Evolutionary conservation across 2,888 invertebrate genomes (phyloP).

Genomic region (Sminthurides aquaticus): DNA sequence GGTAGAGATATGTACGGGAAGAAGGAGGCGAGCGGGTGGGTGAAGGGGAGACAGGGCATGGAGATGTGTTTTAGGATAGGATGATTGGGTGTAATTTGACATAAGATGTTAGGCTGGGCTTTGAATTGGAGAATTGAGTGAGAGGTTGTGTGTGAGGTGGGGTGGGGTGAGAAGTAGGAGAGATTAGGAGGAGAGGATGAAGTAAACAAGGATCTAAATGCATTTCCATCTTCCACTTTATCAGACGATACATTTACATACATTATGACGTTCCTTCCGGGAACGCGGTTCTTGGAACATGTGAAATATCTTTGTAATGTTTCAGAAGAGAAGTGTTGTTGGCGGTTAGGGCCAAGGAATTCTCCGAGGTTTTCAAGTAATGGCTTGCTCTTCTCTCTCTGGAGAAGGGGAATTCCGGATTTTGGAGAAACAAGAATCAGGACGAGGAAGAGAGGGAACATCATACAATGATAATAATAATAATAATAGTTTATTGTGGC

Average conservation of each 20-base stretch:
- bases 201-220: not conserved
- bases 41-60: too few relatives aligned
- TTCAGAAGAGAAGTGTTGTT: not conserved
- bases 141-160: not conserved
- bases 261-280: not conserved
- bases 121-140: not conserved
- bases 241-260: not conserved
- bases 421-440: not conserved
- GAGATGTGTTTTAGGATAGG: not conserved
- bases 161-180: not conserved
- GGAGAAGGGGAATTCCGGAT: not conserved
- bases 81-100: not conserved
- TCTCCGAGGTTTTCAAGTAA: not conserved
- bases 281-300: not conserved
- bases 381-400: not conserved
- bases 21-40: too few relatives aligned
- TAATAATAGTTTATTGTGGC: not conserved
- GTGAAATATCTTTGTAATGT: not conserved
- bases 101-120: not conserved
- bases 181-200: not conserved
- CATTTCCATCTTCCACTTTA: not conserved
- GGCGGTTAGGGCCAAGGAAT: not conserved
- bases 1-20: too few relatives aligned
- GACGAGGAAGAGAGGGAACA: not conserved
- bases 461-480: not conserved